Base-by-base conservation (phyloP, 2,797 vertebrate species). In the Iguana delicatissima region DNA sequence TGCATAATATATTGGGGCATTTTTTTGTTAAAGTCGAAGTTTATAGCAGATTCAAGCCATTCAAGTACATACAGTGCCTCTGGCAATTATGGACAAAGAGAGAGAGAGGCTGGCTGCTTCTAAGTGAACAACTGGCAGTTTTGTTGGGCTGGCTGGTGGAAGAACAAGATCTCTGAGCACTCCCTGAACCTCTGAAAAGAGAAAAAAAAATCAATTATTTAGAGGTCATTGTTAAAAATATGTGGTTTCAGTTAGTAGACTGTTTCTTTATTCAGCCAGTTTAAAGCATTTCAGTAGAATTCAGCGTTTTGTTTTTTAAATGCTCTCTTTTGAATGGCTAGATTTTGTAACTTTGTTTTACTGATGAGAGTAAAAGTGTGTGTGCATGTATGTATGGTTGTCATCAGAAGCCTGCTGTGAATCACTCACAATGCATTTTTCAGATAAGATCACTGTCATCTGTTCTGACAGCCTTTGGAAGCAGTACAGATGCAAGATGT, bases 151-250 rank as follows among this genome's bases (percentile, higher is more conserved):
- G 77, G 84, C 38, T 91, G 80, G 52, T 80, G 64, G 26, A 87
- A 82, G 35, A 85, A 92, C 88, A 86, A 92, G 62, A 24, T 35
- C 50, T 92, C 83, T 64, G 26, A 94, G n/a, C 20, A 91, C 18
- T 20, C 88, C 3, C 22, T 93, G 87, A 93, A 92, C 88, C 73
- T 69, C 85, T 69, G n/a, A 38, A 84, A 90, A 92, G 72, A 89
- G 94, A 94, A 50, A 72, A 62, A 93, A 94, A 93, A 94, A 92
- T 84, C 77, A 88, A 69, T 92, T 95, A 87, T 94, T 93, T 89
- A 92, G 59, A 93, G 81, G 59, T 90, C 52, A 91, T 46, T 55
- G 69, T 55, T 24, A 5, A 87, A 67, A 84, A 89, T 90, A 95
- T 80, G 6, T 88, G 90, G 90, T 90, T 94, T 91, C 6, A 35